These are phyloP conservation scores for Tragelaphus strepsiceros DNA, from an alignment of 2,113 vertebrate species.

Conservation along the genomic window DNA sequence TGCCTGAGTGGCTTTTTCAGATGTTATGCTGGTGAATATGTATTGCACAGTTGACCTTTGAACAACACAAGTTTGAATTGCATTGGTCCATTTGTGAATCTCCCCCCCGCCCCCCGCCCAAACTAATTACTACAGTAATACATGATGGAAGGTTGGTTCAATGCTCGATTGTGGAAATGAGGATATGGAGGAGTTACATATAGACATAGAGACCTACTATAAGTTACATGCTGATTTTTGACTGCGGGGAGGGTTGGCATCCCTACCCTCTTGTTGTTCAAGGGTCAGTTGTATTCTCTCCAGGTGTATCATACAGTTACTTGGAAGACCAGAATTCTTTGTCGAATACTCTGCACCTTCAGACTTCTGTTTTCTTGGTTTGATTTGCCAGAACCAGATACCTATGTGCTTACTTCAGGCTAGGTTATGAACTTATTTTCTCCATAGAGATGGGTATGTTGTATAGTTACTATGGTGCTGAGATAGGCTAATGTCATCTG, in stretches of 20 bases:
- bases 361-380: not conserved
- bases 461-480: not conserved
- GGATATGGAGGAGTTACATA: not conserved
- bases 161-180: not conserved
- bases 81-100: not conserved
- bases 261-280: not conserved
- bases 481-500: not conserved
- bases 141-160: not conserved
- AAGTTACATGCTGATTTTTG: not conserved
- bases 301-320: not conserved
- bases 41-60: not conserved
- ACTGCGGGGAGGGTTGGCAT: rapidly evolving
- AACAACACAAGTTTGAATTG: not conserved
- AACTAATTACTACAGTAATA: not conserved
- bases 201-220: not conserved
- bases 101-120: rapidly evolving
- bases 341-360: not conserved
- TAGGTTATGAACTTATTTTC: not conserved
- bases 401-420: not conserved
- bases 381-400: not conserved
- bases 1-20: not conserved
- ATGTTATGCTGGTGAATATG: not conserved
- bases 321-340: not conserved
- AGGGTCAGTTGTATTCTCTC: not conserved
- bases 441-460: not conserved